A percentile compares a stretch with the other conserved stretches of the same genome.
phyloP scores from a whole-genome alignment of 2,888 invertebrate genomes.

The Yponomeuta evonymella region DNA sequence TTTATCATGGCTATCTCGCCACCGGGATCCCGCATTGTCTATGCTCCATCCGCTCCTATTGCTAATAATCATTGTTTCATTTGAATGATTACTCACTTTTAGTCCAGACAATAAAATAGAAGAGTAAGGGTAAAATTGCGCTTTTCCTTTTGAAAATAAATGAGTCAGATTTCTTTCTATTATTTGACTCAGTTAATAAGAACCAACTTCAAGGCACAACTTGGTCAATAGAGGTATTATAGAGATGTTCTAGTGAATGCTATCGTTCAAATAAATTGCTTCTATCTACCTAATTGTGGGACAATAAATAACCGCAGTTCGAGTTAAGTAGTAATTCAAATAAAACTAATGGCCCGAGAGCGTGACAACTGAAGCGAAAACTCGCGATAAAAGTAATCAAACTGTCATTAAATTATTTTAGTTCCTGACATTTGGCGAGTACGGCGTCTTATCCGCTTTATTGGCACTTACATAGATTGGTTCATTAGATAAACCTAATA shows the following conservation, averaged over 20 bases:
- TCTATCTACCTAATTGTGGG: not conserved
- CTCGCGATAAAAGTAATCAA: slow-evolving; percentile 74
- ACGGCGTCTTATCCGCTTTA: slow-evolving; percentile 32
- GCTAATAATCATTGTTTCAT: slow-evolving; percentile 5
- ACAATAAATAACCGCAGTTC: slow-evolving; percentile 67
- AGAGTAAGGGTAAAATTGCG: not conserved
- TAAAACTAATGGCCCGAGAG: slow-evolving; percentile 73
- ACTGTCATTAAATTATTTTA: slow-evolving; percentile 72
- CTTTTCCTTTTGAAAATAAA: not conserved
- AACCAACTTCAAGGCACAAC: not conserved
- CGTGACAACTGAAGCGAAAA: slow-evolving; percentile 69
- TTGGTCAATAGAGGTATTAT: not conserved
- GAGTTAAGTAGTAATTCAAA: slow-evolving; percentile 58
- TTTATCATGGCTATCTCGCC: slow-evolving; percentile 62
- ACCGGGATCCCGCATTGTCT: slow-evolving; percentile 19
- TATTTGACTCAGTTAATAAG: not conserved
- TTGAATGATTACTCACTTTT: slow-evolving; percentile 24
- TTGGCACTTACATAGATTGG: slow-evolving; percentile 4
- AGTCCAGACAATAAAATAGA: not conserved
- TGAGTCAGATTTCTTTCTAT: not conserved
- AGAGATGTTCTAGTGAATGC: not conserved
- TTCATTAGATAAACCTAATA: not conserved
- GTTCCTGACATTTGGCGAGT: slow-evolving; percentile 46
- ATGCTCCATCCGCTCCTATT: not conserved
- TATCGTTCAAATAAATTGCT: not conserved